Evolutionary conservation across 2,888 invertebrate species (phyloP).

Genomic region (Loripinus fragilis): DNA sequence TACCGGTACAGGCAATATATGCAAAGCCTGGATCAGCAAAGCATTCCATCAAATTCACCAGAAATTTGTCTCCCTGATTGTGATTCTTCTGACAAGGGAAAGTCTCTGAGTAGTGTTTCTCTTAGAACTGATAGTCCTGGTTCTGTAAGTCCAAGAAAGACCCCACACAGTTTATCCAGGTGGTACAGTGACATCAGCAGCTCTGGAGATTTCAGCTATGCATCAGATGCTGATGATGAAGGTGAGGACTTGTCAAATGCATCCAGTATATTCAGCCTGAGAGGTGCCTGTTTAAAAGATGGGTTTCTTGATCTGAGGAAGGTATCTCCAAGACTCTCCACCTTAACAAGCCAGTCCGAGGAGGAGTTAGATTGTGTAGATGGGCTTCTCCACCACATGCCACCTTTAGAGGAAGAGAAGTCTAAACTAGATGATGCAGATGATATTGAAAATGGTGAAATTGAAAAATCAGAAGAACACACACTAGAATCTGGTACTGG

Average conservation of each 20-base stretch:
- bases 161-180: conserved; percentile 24
- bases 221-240: conserved; percentile 74
- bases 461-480: not conserved
- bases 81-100: not conserved
- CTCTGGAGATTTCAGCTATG: conserved; percentile 57
- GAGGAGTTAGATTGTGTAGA: not conserved
- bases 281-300: conserved; percentile 30
- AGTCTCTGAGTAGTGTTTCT: conserved; percentile 20
- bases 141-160: conserved; percentile 38
- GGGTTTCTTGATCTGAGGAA: conserved; percentile 48
- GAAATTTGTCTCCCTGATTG: not conserved
- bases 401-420: not conserved
- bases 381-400: not conserved
- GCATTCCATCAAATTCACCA: not conserved
- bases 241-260: conserved; percentile 61
- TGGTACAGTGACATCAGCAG: conserved; percentile 58
- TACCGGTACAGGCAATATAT: conserved; percentile 46
- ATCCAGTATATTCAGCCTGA: conserved; percentile 60
- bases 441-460: not conserved
- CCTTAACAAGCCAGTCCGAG: conserved; percentile 22
- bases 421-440: not conserved
- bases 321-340: conserved; percentile 31
- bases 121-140: not conserved
- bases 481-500: not conserved
- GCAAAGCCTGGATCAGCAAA: conserved; percentile 9